Base-by-base conservation (phyloP, 2,888 invertebrate genomes). In the Ischnura elegans region DNA sequence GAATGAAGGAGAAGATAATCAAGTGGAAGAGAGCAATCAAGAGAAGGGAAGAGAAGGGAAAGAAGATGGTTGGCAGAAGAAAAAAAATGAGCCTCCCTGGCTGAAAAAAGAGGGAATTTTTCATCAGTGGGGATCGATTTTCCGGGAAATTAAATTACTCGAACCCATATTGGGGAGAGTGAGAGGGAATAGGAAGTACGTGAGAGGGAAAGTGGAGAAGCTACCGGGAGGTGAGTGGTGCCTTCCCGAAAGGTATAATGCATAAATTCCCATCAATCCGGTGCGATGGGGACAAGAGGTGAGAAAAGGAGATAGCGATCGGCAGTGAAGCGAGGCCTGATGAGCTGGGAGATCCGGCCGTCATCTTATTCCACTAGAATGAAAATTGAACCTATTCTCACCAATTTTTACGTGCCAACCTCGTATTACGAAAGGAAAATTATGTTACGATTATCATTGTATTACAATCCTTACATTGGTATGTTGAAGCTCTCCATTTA, bases 101-200 rank as follows among this genome's bases (percentile, higher is more conserved):
- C 29, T 10, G 29, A 36, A 76, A n/a, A 36, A 25, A 76, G 36
- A 76, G 36, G 6, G 76, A 76, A 76, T 36, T 36, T 76, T 76
- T 36, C 76, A 76, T 76, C 76, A 76, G 25, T n/a, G 76, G 76
- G 76, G 76, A 36, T 76, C 76, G 76, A 76, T 76, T 76, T 13
- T 36, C 16, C 13, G 6, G 76, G 76, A 76, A 76, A 76, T 76
- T 76, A 76, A 76, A 76, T 76, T 76, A 76, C 36, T 36, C 10
- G 8, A 36, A 51, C 76, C 76, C 25, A 76, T 13, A 36, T 13
- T 76, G 76, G 13, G 76, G 36, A 21, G n/a, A 76, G 76, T n/a
- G 10, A 16, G 76, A 76, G 76, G 36, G 36, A 10, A 76, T 29
- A 76, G 76, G 16, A 8, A 76, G 76, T 1, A 16, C 29, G 36